Conservation (phyloP, 2,797 vertebrate species). For the Morus bassanus region DNA sequence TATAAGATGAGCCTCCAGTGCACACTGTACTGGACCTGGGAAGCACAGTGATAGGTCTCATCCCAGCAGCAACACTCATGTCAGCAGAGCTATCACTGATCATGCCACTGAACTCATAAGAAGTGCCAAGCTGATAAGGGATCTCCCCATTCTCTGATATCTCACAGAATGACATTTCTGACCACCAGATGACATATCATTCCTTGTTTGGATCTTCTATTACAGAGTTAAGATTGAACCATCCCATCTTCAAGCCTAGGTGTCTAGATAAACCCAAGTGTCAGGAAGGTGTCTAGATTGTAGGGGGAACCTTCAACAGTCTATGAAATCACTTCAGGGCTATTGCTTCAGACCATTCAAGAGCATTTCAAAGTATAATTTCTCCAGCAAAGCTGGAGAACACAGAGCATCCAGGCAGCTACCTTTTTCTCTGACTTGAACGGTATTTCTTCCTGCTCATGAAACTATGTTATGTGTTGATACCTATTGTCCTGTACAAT, state of each 20-base stretch:
- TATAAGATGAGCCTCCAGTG: not conserved
- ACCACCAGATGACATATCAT: not conserved
- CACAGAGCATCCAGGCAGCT: not conserved
- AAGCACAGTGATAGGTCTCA: not conserved
- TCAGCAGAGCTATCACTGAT: not conserved
- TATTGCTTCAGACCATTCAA: not conserved
- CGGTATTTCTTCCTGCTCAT: not conserved
- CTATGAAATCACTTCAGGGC: not conserved
- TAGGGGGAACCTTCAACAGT: not conserved
- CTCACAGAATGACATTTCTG: not conserved
- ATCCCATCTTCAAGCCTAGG: not conserved
- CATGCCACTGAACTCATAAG: fast-evolving
- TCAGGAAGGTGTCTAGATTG: not conserved
- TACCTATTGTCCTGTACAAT: not conserved
- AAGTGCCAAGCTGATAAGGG: not conserved
- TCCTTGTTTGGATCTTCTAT: not conserved
- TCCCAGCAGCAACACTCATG: not conserved
- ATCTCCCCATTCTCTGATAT: not conserved
- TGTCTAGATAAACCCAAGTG: not conserved
- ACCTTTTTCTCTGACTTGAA: not conserved
- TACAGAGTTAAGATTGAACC: not conserved
- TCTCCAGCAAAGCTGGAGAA: not conserved
- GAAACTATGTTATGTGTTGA: not conserved
- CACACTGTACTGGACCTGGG: not conserved
- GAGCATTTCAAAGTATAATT: not conserved